phyloP scores from a whole-genome alignment of 2,113 vertebrate genomes.

The Romanogobio albipinnatus region DNA sequence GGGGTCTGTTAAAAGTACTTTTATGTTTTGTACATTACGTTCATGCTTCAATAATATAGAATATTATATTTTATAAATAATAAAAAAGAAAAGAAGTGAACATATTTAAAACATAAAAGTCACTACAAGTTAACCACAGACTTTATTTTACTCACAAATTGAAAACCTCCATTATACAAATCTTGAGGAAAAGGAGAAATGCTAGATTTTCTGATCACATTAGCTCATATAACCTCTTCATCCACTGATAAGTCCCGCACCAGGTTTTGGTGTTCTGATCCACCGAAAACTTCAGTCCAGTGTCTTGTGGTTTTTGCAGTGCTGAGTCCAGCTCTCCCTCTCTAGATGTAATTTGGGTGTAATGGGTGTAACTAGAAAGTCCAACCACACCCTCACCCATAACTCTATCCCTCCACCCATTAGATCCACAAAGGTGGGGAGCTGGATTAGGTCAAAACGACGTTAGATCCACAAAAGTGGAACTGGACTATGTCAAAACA shows the following conservation, averaged over 20 bases:
- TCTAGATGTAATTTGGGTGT: too few species aligned
- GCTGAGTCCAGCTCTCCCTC: too few species aligned
- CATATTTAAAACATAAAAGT: background rate
- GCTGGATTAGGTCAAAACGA: too few species aligned
- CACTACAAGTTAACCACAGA: background rate
- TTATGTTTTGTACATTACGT: background rate
- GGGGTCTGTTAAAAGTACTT: background rate
- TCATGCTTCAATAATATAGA: too few species aligned
- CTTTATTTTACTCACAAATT: background rate
- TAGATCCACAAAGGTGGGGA: too few species aligned
- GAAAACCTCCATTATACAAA: background rate
- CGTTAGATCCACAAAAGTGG: too few species aligned
- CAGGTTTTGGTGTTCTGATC: slow-evolving; percentile 63
- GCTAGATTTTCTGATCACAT: background rate
- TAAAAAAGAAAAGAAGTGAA: background rate
- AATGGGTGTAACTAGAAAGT: too few species aligned
- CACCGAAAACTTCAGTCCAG: slow-evolving; percentile 25
- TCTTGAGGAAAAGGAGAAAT: background rate
- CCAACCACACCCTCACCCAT: too few species aligned
- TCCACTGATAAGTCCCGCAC: slow-evolving; percentile 58
- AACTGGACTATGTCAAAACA: too few species aligned
- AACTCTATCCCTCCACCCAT: too few species aligned
- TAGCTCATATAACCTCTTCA: background rate
- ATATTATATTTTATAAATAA: too few species aligned
- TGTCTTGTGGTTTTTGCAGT: background rate